Percentiles rank a stretch among this genome's conserved stretches.
Evolutionary conservation across 2,888 invertebrate species (phyloP).

Genomic region (Lasioglossum oenotherae): DNA sequence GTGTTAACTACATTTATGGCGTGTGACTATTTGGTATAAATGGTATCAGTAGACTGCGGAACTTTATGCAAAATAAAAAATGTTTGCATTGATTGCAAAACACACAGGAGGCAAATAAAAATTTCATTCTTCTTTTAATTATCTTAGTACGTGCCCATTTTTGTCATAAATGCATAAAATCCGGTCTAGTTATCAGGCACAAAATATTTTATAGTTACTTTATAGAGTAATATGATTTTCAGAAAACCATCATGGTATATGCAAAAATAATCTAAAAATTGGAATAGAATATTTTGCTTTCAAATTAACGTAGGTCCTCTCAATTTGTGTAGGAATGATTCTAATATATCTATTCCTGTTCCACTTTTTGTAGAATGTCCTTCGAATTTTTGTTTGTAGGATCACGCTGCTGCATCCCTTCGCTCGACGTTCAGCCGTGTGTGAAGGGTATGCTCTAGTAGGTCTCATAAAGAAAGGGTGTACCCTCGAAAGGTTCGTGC

Average conservation of each 20-base stretch:
- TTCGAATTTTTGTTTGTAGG: constrained; percentile 34
- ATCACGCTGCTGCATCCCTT: neutral
- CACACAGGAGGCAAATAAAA: no score
- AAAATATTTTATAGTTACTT: no score
- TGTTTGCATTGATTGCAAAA: no score
- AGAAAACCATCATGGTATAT: neutral
- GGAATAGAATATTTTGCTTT: neutral
- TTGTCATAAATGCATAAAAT: no score
- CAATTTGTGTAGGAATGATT: neutral
- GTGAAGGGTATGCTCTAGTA: constrained; percentile 32
- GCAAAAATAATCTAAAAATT: neutral
- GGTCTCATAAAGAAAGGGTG: neutral
- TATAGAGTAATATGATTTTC: neutral
- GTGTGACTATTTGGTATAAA: neutral
- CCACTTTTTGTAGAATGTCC: neutral
- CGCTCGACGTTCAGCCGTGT: constrained; percentile 11
- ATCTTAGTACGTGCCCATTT: no score
- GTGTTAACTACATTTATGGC: neutral
- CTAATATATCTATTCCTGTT: no score
- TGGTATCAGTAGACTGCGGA: neutral
- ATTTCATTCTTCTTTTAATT: no score
- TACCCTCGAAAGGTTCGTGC: constrained; percentile 19
- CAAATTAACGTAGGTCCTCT: neutral
- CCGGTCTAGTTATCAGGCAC: no score
- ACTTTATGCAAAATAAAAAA: no score